Evolutionary conservation across 2,113 vertebrate genomes (phyloP).

Genomic region (Oxyura jamaicensis): DNA sequence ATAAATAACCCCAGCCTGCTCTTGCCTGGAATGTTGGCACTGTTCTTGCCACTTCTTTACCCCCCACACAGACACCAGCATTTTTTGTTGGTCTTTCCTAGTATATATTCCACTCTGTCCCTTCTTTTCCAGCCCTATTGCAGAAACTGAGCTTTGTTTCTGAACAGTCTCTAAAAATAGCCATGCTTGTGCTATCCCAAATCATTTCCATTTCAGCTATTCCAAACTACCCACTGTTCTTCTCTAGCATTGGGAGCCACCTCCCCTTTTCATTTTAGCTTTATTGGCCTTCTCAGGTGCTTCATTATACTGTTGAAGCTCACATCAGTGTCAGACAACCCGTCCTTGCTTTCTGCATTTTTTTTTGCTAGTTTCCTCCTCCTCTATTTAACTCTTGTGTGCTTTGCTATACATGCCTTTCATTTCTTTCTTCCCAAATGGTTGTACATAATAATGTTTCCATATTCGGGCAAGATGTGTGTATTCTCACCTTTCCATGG

Average conservation of each 20-base stretch:
- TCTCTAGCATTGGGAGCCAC: not conserved
- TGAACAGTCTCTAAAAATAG: conserved; percentile 34
- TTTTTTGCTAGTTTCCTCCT: not conserved
- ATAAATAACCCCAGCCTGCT: not conserved
- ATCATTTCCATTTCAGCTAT: not conserved
- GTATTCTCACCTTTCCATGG: not conserved
- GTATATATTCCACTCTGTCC: not conserved
- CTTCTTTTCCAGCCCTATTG: conserved; percentile 7
- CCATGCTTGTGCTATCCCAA: not conserved
- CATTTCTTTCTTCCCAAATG: not conserved
- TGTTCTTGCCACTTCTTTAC: not conserved
- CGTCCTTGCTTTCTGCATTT: not conserved
- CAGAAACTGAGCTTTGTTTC: not conserved
- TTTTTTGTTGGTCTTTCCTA: not conserved
- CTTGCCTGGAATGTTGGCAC: not conserved
- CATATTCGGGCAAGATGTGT: not conserved
- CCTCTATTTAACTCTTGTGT: not conserved
- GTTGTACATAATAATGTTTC: not conserved
- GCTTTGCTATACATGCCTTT: not conserved
- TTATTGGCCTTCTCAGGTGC: fast-evolving
- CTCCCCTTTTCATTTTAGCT: not conserved
- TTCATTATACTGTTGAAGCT: fast-evolving
- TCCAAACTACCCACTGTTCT: not conserved
- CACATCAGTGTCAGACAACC: not conserved
- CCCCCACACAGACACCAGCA: fast-evolving